Percentiles rank a stretch among this genome's conserved stretches.
Evolutionary conservation across 35 echinoderm and acorn worm genomes (phyloP).

Genomic region (Ophioderma brevispina): DNA sequence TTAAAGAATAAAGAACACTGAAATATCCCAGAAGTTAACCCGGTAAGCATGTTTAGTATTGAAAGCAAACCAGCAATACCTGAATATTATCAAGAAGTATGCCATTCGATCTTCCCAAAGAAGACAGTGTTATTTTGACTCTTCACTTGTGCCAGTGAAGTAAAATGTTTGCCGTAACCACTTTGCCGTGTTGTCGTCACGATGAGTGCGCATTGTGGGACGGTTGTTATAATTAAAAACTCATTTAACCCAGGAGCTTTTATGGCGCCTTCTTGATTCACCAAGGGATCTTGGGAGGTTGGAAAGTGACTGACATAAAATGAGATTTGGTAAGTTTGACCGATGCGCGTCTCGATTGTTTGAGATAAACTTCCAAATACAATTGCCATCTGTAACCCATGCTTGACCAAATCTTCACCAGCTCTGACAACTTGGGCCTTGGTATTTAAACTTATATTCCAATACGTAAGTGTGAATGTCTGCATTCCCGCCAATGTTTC

Average conservation of each 20-base stretch:
- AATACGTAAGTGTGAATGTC: not conserved
- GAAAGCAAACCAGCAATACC: too few relatives aligned
- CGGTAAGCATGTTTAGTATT: not conserved
- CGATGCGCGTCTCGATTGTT: not conserved
- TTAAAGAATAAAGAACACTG: too few relatives aligned
- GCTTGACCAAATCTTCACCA: not conserved
- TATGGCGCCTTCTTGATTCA: constrained; percentile 39
- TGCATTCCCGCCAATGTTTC: not conserved
- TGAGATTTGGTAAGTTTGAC: not conserved
- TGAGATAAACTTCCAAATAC: constrained; percentile 21
- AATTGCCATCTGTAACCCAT: not conserved
- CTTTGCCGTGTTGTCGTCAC: not conserved
- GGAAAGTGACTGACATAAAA: not conserved
- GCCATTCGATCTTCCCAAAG: constrained; percentile 19
- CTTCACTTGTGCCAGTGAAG: constrained; percentile 9
- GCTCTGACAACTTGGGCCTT: not conserved
- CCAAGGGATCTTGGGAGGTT: not conserved
- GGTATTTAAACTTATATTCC: not conserved
- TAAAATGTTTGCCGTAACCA: constrained; percentile 21
- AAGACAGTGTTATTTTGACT: constrained; percentile 8
- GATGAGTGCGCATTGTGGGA: not conserved
- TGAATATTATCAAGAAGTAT: constrained; percentile 29
- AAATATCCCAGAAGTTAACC: too few relatives aligned
- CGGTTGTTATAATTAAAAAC: constrained; percentile 39
- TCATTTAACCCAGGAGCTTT: constrained; percentile 17